Evolutionary conservation across 2,888 invertebrate species (phyloP).

Genomic region (Temnothorax ravouxi): DNA sequence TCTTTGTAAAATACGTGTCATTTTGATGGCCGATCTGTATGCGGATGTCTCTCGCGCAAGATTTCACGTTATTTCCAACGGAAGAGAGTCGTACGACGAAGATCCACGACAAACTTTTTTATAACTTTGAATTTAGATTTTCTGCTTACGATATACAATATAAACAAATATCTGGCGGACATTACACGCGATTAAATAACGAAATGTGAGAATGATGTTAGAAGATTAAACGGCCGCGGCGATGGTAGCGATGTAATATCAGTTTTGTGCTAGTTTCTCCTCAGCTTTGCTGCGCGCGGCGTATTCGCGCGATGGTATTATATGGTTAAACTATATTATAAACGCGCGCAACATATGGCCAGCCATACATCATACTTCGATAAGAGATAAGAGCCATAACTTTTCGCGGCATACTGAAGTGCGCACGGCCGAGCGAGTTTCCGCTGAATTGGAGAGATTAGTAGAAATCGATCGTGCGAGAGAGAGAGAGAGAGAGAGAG

Average conservation of each 20-base stretch:
- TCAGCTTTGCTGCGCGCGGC: neutral
- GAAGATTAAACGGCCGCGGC: slow-evolving; percentile 14
- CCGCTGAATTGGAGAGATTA: slow-evolving; percentile 46
- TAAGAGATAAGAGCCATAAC: slow-evolving; percentile 51
- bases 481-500: neutral
- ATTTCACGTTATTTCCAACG: neutral
- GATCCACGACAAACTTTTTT: neutral
- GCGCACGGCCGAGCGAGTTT: slow-evolving; percentile 38
- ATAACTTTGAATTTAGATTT: neutral
- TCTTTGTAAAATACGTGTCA: slow-evolving; percentile 21
- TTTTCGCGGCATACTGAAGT: slow-evolving; percentile 34
- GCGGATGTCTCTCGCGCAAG: neutral
- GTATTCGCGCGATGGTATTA: slow-evolving; percentile 26
- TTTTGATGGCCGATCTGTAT: slow-evolving; percentile 16
- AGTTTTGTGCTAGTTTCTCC: slow-evolving; percentile 24
- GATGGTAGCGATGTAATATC: slow-evolving; percentile 15
- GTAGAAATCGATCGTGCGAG: slow-evolving; percentile 38
- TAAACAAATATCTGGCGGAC: neutral
- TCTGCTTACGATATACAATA: neutral
- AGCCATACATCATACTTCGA: slow-evolving; percentile 43
- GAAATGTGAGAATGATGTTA: neutral
- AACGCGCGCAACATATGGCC: slow-evolving; percentile 28
- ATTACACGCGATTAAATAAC: neutral
- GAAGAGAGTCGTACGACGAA: neutral
- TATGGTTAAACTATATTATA: slow-evolving; percentile 44